Conservation (phyloP, 1,140 invertebrate genomes). For the Sogatella furcifera region DNA sequence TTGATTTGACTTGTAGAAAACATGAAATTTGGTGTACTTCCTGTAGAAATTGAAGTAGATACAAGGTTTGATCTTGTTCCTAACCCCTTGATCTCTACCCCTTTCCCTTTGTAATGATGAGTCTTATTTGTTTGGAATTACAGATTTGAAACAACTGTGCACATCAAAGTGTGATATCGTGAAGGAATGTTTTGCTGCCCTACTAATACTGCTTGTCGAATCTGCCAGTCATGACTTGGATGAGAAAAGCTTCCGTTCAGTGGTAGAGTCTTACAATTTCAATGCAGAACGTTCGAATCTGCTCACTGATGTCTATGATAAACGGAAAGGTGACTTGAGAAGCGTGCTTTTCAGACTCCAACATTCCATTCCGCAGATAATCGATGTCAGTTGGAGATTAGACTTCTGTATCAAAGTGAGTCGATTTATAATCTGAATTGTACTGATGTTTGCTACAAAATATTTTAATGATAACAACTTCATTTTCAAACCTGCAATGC, state of each 20-base stretch:
- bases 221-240: not conserved
- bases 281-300: not conserved
- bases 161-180: not conserved
- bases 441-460: too few relatives aligned
- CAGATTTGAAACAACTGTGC: not conserved
- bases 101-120: too few relatives aligned
- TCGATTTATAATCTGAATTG: not conserved
- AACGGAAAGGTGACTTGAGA: not conserved
- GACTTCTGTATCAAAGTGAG: not conserved
- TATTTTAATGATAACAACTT: too few relatives aligned
- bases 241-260: not conserved
- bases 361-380: not conserved
- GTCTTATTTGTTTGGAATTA: not conserved
- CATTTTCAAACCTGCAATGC: too few relatives aligned
- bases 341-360: not conserved
- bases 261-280: not conserved
- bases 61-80: too few relatives aligned
- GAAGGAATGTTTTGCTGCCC: not conserved
- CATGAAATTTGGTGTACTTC: too few relatives aligned
- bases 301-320: not conserved
- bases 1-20: too few relatives aligned
- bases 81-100: too few relatives aligned
- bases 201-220: not conserved
- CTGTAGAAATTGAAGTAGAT: too few relatives aligned
- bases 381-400: not conserved